Conservation (phyloP, 2,113 vertebrate genomes). For the Hippocampus abdominalis region DNA sequence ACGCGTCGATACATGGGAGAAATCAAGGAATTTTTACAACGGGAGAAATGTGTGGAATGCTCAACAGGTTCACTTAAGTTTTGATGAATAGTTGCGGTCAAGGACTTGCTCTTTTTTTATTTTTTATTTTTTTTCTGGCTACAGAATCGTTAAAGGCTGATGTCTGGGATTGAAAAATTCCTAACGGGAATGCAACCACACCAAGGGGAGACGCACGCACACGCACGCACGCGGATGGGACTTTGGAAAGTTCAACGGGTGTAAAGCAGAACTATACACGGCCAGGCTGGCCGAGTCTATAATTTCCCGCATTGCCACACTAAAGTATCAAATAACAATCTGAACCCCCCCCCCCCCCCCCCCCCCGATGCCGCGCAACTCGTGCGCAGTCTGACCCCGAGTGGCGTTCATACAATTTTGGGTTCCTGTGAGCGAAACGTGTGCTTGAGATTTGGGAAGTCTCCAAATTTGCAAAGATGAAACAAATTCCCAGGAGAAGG, state of each 20-base stretch:
- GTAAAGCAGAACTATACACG: constrained; percentile 62
- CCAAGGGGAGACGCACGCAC: constrained; percentile 18
- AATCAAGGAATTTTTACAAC: neutral
- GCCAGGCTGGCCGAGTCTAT: constrained; percentile 50
- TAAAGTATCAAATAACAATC: constrained; percentile 50
- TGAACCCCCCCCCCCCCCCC: constrained; percentile 9
- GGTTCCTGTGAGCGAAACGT: constrained; percentile 71
- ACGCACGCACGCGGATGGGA: constrained; percentile 5
- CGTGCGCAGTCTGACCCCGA: constrained; percentile 79
- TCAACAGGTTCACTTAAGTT: neutral
- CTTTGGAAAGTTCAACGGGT: constrained; percentile 61
- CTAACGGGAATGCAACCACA: constrained; percentile 64
- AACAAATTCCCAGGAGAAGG: neutral
- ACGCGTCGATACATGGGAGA: neutral
- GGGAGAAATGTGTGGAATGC: neutral
- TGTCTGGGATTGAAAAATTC: constrained; percentile 63
- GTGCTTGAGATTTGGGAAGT: constrained; percentile 49
- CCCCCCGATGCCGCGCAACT: constrained; percentile 12
- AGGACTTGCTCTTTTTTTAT: no score
- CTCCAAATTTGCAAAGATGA: constrained; percentile 55
- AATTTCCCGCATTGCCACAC: constrained; percentile 61
- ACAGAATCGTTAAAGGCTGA: constrained; percentile 52
- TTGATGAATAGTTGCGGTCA: neutral
- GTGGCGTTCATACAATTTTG: constrained; percentile 83
- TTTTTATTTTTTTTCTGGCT: constrained; percentile 82